These are phyloP conservation scores for Cacatua alba DNA, from an alignment of 2,113 vertebrate genomes.

Conservation along the genomic window DNA sequence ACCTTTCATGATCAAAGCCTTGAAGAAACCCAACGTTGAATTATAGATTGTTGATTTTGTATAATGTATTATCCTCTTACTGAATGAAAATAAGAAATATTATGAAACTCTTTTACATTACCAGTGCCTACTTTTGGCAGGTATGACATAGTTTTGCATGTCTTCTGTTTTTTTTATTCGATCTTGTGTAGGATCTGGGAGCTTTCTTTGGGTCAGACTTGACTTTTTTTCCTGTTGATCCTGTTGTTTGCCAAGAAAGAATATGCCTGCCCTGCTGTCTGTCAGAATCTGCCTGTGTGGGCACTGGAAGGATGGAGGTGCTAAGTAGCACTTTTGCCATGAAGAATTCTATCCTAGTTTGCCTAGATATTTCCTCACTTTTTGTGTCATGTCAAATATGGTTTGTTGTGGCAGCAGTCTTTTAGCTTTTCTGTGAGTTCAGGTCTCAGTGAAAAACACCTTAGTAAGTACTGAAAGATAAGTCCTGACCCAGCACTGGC, in stretches of 20 bases:
- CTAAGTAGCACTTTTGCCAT: background rate
- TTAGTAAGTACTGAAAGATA: background rate
- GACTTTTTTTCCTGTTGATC: background rate
- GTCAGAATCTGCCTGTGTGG: background rate
- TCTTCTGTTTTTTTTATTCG: background rate
- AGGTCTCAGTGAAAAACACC: background rate
- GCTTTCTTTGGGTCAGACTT: background rate
- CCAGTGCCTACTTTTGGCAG: background rate
- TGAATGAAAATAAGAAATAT: background rate
- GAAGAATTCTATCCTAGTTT: background rate
- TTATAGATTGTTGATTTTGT: background rate
- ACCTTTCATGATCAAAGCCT: slow-evolving; percentile 1
- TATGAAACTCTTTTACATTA: background rate
- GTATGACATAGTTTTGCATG: background rate
- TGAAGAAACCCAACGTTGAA: background rate
- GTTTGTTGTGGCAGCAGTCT: background rate
- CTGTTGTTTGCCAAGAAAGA: background rate
- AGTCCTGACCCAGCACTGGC: background rate
- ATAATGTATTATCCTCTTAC: background rate
- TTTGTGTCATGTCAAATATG: background rate
- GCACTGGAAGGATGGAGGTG: background rate
- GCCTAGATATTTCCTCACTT: background rate
- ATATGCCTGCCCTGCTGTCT: background rate
- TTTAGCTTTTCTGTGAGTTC: background rate
- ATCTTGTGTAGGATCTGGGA: background rate